Evolutionary conservation across 2,888 invertebrate genomes (phyloP).

Genomic region (Nebria salina): DNA sequence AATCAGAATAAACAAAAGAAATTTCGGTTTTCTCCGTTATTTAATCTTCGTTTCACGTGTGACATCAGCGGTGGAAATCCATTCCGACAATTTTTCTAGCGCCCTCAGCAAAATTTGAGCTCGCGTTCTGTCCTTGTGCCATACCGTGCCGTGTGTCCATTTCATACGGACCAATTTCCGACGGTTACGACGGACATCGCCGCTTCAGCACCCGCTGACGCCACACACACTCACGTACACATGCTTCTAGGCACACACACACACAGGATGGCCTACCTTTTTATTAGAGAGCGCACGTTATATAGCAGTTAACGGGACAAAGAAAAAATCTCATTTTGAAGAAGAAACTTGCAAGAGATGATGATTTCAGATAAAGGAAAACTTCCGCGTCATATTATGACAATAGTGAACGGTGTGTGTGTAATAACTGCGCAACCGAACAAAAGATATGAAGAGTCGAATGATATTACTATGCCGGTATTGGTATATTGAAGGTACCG

Average conservation of each 20-base stretch:
- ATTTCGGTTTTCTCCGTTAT: slow-evolving; percentile 13
- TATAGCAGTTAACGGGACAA: slow-evolving; percentile 59
- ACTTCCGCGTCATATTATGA: slow-evolving; percentile 59
- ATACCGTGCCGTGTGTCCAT: slow-evolving; percentile 21
- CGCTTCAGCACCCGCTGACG: slow-evolving; percentile 47
- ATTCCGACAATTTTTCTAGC: slow-evolving; percentile 42
- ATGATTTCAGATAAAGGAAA: slow-evolving; percentile 60
- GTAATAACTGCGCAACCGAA: slow-evolving; percentile 55
- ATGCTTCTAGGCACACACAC: slow-evolving; percentile 4
- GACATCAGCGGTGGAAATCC: slow-evolving; percentile 37
- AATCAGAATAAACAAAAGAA: background rate
- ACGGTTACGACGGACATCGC: slow-evolving; percentile 41
- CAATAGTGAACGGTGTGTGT: slow-evolving; percentile 55
- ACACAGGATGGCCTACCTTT: slow-evolving; percentile 44
- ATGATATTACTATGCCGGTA: background rate
- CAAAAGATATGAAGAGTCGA: slow-evolving; percentile 25
- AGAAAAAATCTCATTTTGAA: slow-evolving; percentile 60
- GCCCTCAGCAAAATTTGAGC: background rate
- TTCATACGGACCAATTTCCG: slow-evolving; percentile 42
- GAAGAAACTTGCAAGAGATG: slow-evolving; percentile 53
- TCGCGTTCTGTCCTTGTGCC: slow-evolving; percentile 19
- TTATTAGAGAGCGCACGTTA: slow-evolving; percentile 52
- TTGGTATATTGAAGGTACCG: background rate
- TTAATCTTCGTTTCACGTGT: slow-evolving; percentile 41
- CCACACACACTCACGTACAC: slow-evolving; percentile 26